phyloP scores from a whole-genome alignment of 2,888 invertebrate species.

The Eupithecia dodoneata region DNA sequence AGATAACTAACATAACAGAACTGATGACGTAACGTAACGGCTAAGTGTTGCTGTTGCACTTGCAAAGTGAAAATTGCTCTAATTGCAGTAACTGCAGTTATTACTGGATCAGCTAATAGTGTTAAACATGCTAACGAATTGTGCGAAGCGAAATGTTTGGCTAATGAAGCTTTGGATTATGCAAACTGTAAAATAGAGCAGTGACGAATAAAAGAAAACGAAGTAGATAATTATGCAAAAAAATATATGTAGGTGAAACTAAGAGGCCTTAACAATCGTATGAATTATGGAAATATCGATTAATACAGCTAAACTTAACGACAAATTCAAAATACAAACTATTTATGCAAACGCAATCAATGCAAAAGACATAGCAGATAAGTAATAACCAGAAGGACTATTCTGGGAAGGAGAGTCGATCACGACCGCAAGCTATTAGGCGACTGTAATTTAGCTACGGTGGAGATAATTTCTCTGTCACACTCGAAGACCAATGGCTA shows the following conservation, averaged over 20 bases:
- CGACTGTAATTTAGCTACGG: constrained; percentile 60
- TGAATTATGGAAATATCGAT: neutral
- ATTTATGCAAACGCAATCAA: constrained; percentile 32
- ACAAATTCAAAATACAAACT: neutral
- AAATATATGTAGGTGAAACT: neutral
- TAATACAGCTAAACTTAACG: neutral
- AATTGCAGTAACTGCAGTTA: constrained; percentile 43
- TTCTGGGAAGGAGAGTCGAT: constrained; percentile 59
- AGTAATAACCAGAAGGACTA: constrained; percentile 24
- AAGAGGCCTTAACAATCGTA: neutral
- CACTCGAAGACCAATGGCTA: constrained; percentile 52
- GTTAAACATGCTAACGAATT: constrained; percentile 41
- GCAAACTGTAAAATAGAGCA: constrained; percentile 1
- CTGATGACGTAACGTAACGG: constrained; percentile 14
- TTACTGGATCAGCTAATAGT: neutral
- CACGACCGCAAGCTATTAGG: constrained; percentile 57
- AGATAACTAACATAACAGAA: neutral
- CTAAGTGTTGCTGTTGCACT: constrained; percentile 19
- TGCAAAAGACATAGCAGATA: constrained; percentile 7
- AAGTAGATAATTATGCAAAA: neutral
- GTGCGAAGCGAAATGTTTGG: constrained; percentile 26
- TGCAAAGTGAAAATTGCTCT: constrained; percentile 45
- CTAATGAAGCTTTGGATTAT: constrained; percentile 12
- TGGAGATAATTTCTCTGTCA: constrained; percentile 65
- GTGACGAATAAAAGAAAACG: neutral